Percentiles rank a stretch among this genome's conserved stretches.
Conservation (phyloP, 1,140 invertebrate species). For the Apis dorsata region DNA sequence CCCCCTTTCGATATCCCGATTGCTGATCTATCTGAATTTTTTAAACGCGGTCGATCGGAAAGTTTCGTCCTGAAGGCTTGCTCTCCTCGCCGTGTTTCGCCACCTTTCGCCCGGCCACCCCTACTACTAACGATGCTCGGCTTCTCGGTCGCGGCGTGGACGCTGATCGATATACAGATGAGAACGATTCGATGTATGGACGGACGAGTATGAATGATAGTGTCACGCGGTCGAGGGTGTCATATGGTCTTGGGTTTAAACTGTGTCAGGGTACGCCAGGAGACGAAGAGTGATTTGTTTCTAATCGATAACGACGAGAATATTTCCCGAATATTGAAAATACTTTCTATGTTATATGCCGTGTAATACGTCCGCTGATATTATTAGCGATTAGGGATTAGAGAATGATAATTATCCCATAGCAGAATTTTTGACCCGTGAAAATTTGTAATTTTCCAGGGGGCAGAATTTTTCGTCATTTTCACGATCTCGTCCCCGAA, state of each 20-base stretch:
- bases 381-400: no score
- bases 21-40: not conserved
- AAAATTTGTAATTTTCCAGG: not conserved
- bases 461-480: not conserved
- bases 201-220: slow-evolving; percentile 64
- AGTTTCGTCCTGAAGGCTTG: slow-evolving; percentile 29
- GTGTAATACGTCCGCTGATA: no score
- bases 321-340: no score
- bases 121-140: slow-evolving; percentile 6
- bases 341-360: no score
- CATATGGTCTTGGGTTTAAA: slow-evolving; percentile 56
- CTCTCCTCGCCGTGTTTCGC: slow-evolving; percentile 49
- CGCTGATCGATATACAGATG: slow-evolving; percentile 54
- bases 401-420: not conserved
- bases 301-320: slow-evolving; percentile 16
- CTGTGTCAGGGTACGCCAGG: slow-evolving; percentile 46
- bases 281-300: slow-evolving; percentile 37
- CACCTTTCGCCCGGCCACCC: slow-evolving; percentile 4
- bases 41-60: slow-evolving; percentile 16
- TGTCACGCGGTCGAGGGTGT: slow-evolving; percentile 61
- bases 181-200: slow-evolving; percentile 59
- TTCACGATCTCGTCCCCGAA: not conserved
- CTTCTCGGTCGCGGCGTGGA: slow-evolving; percentile 33
- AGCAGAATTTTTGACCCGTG: not conserved
- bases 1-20: not conserved